Evolutionary conservation across 2,113 vertebrate genomes (phyloP), one percentile per base, ranked within the genome.

Genomic region (Kryptolebias marmoratus): DNA sequence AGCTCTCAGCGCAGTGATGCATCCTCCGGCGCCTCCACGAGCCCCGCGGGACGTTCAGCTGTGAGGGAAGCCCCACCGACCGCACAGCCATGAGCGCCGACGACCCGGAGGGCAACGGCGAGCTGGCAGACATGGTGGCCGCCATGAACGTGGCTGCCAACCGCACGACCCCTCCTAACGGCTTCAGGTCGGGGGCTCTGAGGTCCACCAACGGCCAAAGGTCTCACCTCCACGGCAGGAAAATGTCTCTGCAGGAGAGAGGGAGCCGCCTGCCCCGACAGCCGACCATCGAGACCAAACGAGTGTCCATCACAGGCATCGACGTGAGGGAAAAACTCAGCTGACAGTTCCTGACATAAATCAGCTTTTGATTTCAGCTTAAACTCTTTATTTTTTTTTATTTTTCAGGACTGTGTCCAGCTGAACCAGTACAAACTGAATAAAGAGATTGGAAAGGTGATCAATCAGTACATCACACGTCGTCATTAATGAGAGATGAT

Each of bases 371-470:
- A 2, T 9, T 22, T 0, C 3, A 56, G 45, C 36, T 64, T 50
- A 36, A 10, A 67, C 22, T 22, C 22, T 22, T 22, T 22, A 42
- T 27, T 61, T 2, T 22, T 66, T 13, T 75, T 47, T 62, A 7
- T 15, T 70, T 71, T 55, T 6, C 80, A 98, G 97, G 96, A 98
- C 83, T 98, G 94, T 30, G 91, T 98, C 66, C 96, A 97, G 53
- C 90, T 99, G 71, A 98, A 99, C 92, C 97, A 98, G 82, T 99
- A 99, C 80, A 96, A 95, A 77, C 84, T 98, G 75, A 95, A 97
- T 86, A 95, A 89, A 3, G 95, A 98, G 91, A 98, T 98, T 73
- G 97, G 97, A 89, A 98, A 98, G 96, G 97, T 97, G 90, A 86
- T 28, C n/a, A 13, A 27, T 32, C 45, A 31, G 5, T 36, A 16